Conservation (phyloP, 1,140 invertebrate species). For the Tetramorium simillimum region DNA sequence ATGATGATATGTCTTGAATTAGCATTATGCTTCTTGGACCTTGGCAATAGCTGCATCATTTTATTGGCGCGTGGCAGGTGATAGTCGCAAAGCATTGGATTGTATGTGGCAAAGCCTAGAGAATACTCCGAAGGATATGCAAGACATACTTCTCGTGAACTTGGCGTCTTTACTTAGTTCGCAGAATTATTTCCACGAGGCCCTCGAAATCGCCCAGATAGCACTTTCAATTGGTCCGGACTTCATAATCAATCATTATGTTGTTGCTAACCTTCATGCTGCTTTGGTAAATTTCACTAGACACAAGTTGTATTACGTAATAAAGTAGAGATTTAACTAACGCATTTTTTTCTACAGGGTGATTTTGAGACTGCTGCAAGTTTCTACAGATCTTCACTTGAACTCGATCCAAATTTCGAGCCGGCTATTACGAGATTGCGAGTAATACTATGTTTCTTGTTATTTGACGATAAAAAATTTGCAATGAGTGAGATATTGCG, state of each 20-base stretch:
- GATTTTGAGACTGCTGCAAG: conserved; percentile 22
- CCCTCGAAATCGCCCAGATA: conserved; percentile 25
- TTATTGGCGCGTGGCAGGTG: conserved; percentile 41
- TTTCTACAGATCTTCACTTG: conserved; percentile 39
- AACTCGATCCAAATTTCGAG: conserved; percentile 43
- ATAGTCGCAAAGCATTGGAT: conserved; percentile 31
- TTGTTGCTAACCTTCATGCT: conserved; percentile 46
- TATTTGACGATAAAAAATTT: conserved; percentile 37
- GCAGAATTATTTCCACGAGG: conserved; percentile 39
- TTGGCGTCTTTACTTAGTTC: conserved; percentile 42
- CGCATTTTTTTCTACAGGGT: conserved; percentile 10
- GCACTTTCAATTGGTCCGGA: conserved; percentile 28
- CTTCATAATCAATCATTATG: conserved; percentile 47
- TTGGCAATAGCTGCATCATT: conserved; percentile 38
- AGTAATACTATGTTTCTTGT: conserved; percentile 44
- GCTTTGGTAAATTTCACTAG: conserved; percentile 15
- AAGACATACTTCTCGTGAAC: conserved; percentile 44
- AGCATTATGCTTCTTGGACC: conserved; percentile 43
- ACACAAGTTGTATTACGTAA: background rate
- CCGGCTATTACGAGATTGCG: conserved; percentile 34
- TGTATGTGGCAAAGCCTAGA: conserved; percentile 41
- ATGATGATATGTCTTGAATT: background rate
- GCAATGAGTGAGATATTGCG: conserved; percentile 39
- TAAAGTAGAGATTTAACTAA: background rate
- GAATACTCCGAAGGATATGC: conserved; percentile 27